These are phyloP conservation scores for Drosophila longiperda DNA, from an alignment of 2,888 invertebrate genomes.

Conservation along the genomic window DNA sequence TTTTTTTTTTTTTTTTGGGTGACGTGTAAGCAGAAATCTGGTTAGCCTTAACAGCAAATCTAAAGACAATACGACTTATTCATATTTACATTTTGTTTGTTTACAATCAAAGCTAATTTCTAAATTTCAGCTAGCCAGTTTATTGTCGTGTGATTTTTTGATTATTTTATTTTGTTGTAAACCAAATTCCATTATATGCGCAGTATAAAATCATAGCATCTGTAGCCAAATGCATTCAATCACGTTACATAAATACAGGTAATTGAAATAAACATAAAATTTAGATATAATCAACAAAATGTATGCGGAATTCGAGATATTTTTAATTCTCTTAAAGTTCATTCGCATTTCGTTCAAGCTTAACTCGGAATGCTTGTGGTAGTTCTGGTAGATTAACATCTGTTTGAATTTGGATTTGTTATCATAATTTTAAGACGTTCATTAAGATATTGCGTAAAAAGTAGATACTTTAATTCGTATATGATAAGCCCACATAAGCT, in stretches of 20 bases:
- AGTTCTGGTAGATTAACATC: constrained; percentile 5
- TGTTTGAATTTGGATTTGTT: not conserved
- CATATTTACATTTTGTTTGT: constrained; percentile 63
- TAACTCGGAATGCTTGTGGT: not conserved
- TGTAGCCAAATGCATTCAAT: constrained; percentile 42
- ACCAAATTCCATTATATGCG: constrained; percentile 40
- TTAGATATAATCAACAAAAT: not conserved
- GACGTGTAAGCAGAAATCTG: constrained; percentile 58
- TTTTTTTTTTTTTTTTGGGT: constrained; percentile 15
- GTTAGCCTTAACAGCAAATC: constrained; percentile 64
- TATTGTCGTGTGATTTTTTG: constrained; percentile 53
- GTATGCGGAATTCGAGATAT: constrained; percentile 17
- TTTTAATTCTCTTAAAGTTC: not conserved
- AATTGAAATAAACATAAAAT: constrained; percentile 12
- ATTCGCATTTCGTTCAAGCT: not conserved
- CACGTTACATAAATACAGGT: constrained; percentile 37
- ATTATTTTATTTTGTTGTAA: constrained; percentile 29
- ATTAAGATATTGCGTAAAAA: constrained; percentile 13
- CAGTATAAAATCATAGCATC: constrained; percentile 27
- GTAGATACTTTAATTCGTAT: not conserved
- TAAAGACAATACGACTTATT: constrained; percentile 29
- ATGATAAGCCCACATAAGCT: constrained; percentile 1
- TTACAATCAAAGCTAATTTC: constrained; percentile 46
- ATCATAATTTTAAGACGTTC: not conserved
- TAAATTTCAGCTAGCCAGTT: constrained; percentile 47